Conservation (phyloP, 2,797 vertebrate genomes). For the Hyperoplus lanceolatus region DNA sequence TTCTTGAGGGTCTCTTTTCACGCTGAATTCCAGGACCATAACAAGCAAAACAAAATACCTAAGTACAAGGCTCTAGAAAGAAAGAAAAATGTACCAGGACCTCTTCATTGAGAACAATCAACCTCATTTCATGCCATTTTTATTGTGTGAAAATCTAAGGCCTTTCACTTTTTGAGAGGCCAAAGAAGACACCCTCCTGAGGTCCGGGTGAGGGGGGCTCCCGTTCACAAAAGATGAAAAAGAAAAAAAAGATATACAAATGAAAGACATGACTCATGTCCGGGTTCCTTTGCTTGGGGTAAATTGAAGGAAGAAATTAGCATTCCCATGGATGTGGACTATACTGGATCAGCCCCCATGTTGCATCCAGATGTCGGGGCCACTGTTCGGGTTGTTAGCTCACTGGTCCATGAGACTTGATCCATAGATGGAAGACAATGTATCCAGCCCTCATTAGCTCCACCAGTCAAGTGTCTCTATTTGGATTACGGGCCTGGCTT, state of each 20-base stretch:
- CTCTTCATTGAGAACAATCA: constrained; percentile 43
- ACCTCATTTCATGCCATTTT: constrained; percentile 48
- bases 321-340: constrained; percentile 47
- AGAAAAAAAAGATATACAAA: constrained; percentile 36
- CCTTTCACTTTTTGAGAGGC: constrained; percentile 32
- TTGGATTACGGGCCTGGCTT: constrained; percentile 76
- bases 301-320: constrained; percentile 56
- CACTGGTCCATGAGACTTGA: constrained; percentile 74
- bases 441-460: constrained; percentile 77
- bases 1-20: constrained; percentile 46
- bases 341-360: constrained; percentile 38
- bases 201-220: neutral
- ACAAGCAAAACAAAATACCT: constrained; percentile 38
- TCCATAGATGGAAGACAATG: constrained; percentile 75
- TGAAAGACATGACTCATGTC: constrained; percentile 34
- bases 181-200: constrained; percentile 19
- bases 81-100: constrained; percentile 10
- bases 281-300: constrained; percentile 25
- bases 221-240: constrained; percentile 44
- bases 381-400: constrained; percentile 55
- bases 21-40: neutral
- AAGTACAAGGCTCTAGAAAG: constrained; percentile 6
- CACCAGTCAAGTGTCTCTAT: constrained; percentile 83
- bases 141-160: constrained; percentile 27
- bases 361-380: constrained; percentile 63